Evolutionary conservation across 37 sponge, comb jelly and placozoan species (phyloP), one percentile per base, ranked within the genome.

Genomic region (Trichoplax adhaerens): DNA sequence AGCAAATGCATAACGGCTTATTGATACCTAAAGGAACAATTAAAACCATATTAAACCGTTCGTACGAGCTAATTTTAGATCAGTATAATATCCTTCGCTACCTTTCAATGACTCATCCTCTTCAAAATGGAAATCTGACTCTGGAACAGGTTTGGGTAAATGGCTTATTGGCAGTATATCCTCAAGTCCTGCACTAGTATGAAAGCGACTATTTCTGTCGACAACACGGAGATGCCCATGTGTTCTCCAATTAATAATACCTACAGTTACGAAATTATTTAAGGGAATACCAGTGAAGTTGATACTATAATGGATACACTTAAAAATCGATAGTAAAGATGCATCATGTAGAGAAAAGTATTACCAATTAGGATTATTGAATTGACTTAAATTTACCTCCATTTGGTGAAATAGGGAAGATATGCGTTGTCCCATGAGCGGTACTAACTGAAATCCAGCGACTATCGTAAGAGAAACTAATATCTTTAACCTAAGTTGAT

Each of bases 161-260:
- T 29, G 29, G 29, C 29, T 29, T 29, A 29, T 29, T 29, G 29
- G 29, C 29, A 29, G 29, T 29, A 29, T 29, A 29, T 78, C 82
- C 3, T 62, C 66, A 8, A 92, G 84, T n/a, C 97, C 97, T n/a
- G 97, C 97, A 58, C 81, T 91, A 74, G 91, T 95, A 67, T 91
- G 97, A 74, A 88, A 95, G 55, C 83, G 80, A 58, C 3, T 60
- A 60, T 10, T 12, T 60, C 10, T 12, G 62, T 12, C 62, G 62
- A 12, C 12, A 60, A 10, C 12, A 60, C 62, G 10, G 12, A 12
- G 62, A 60, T 12, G 10, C 62, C 62, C 62, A 12, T 12, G 10
- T 12, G 12, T 60, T 12, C 10, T 60, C 62, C 62, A 60, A 60
- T 12, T 60, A 60, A 29, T 29, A 29, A 29, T 29, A 29, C 29